Conservation (phyloP, 2,113 vertebrate genomes). For the Tapirus terrestris region DNA sequence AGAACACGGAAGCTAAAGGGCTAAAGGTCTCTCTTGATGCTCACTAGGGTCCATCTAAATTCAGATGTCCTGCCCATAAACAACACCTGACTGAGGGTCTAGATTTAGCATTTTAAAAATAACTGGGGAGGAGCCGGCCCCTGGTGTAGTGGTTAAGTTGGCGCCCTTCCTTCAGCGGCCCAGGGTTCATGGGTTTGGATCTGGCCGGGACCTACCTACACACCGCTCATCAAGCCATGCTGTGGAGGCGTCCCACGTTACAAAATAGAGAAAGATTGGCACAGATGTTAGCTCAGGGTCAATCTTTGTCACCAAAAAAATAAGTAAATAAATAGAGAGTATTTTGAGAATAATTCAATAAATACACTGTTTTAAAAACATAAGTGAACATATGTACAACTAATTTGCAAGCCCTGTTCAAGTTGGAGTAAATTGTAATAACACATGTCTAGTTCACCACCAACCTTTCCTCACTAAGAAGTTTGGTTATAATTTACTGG, state of each 20-base stretch:
- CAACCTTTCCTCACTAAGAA: not conserved
- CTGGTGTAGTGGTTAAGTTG: no score
- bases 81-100: not conserved
- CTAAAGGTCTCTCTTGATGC: not conserved
- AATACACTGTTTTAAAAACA: not conserved
- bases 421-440: not conserved
- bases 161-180: no score
- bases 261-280: no score
- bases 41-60: not conserved
- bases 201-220: no score
- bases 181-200: no score
- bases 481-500: not conserved
- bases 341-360: slow-evolving; percentile 12
- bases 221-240: no score
- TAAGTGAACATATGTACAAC: not conserved
- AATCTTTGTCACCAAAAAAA: no score
- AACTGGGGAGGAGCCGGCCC: not conserved
- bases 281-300: no score
- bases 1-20: not conserved
- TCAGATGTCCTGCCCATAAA: not conserved
- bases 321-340: not conserved
- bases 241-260: no score
- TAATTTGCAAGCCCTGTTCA: not conserved
- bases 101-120: slow-evolving; percentile 21
- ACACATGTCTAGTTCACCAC: not conserved